Conservation (phyloP, 2,797 vertebrate genomes). For the Gephyroberyx darwinii region DNA sequence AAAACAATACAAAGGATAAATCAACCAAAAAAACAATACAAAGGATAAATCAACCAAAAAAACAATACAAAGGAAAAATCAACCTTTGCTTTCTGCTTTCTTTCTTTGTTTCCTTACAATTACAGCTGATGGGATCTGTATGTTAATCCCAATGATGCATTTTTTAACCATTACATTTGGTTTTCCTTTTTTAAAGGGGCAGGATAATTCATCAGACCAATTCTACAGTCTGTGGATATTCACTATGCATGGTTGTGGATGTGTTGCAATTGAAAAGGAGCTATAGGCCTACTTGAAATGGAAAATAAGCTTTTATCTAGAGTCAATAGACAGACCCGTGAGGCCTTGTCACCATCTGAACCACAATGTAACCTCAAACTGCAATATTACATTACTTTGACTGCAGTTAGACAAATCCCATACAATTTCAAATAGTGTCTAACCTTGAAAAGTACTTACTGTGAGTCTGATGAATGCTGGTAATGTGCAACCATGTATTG, state of each 20-base stretch:
- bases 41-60: too few species aligned
- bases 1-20: too few species aligned
- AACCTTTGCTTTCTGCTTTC: too few species aligned
- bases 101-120: too few species aligned
- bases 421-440: constrained; percentile 53
- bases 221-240: not conserved
- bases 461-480: constrained; percentile 71
- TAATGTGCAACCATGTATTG: constrained; percentile 61
- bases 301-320: constrained; percentile 58
- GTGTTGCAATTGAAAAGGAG: constrained; percentile 39
- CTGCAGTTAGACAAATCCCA: constrained; percentile 55
- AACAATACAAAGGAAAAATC: too few species aligned
- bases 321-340: constrained; percentile 55
- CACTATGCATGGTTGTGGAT: constrained; percentile 31
- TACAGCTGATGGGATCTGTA: too few species aligned
- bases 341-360: constrained; percentile 50
- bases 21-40: too few species aligned
- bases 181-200: not conserved
- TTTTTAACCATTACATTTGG: too few species aligned
- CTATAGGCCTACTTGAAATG: constrained; percentile 52
- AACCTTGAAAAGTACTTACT: constrained; percentile 74
- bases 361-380: constrained; percentile 54
- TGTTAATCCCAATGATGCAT: too few species aligned
- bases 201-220: not conserved
- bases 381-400: constrained; percentile 69